Conservation (phyloP, 2,113 vertebrate genomes). For the Motacilla alba region DNA sequence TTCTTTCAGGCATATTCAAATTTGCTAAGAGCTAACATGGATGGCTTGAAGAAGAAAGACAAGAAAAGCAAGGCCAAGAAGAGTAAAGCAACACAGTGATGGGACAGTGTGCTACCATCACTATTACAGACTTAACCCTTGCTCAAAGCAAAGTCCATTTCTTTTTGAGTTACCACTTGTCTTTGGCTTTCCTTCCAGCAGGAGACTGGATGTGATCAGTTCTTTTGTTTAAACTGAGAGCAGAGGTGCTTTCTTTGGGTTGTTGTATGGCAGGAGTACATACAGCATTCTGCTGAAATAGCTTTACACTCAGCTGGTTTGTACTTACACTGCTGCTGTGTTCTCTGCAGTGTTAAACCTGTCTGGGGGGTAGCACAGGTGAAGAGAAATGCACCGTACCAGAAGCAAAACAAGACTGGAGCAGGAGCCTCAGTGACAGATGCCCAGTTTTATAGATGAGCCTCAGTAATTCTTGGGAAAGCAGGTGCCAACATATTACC, state of each 20-base stretch:
- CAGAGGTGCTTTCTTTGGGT: not conserved
- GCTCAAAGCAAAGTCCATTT: constrained; percentile 44
- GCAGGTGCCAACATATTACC: not conserved
- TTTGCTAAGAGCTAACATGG: constrained; percentile 96
- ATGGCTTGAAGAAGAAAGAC: constrained; percentile 98
- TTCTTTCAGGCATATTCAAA: constrained; percentile 92
- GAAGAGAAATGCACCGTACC: not conserved
- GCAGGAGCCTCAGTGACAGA: not conserved
- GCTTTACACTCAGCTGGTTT: not conserved
- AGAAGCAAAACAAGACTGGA: not conserved
- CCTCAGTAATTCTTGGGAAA: not conserved
- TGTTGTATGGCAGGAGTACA: not conserved
- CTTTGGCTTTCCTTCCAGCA: constrained; percentile 48
- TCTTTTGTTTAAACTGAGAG: not conserved
- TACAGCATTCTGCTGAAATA: not conserved
- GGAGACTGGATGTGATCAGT: not conserved
- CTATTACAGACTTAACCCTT: not conserved
- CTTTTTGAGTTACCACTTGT: constrained; percentile 30
- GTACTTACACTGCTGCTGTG: not conserved
- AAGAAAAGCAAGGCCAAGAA: constrained; percentile 99
- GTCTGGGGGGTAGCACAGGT: not conserved
- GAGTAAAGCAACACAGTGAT: constrained; percentile 93
- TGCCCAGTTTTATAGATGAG: not conserved
- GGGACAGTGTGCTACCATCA: not conserved
- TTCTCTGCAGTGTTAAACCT: not conserved